These are phyloP conservation scores for Leptatherina wallacei DNA, from an alignment of 2,797 vertebrate species.

Conservation along the genomic window DNA sequence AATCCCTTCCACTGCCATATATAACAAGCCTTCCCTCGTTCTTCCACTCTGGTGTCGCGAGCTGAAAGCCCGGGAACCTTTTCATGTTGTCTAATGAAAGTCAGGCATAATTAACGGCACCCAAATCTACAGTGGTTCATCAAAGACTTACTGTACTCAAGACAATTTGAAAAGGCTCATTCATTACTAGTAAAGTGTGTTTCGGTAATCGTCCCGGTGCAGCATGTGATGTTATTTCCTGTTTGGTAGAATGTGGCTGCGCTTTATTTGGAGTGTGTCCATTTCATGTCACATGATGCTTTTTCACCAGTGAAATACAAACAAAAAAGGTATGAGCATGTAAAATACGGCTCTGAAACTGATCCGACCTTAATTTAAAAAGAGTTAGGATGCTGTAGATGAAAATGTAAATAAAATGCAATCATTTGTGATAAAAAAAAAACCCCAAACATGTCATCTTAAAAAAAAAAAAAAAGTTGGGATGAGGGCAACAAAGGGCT, in stretches of 20 bases:
- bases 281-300: not conserved
- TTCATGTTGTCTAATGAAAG: constrained; percentile 51
- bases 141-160: constrained; percentile 27
- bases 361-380: too few species aligned
- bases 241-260: not conserved
- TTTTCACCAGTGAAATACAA: not conserved
- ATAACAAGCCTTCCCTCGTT: constrained; percentile 30
- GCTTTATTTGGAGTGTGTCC: not conserved
- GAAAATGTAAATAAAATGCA: too few species aligned
- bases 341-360: not conserved
- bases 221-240: not conserved
- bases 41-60: constrained; percentile 22
- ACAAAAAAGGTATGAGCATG: not conserved
- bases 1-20: constrained; percentile 40
- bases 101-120: constrained; percentile 55
- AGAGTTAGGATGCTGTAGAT: too few species aligned
- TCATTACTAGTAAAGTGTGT: constrained; percentile 7
- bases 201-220: constrained; percentile 16
- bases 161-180: constrained; percentile 26
- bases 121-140: constrained; percentile 48
- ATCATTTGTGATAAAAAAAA: too few species aligned
- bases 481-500: too few species aligned
- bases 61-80: constrained; percentile 34
- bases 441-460: too few species aligned
- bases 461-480: too few species aligned